A percentile compares a stretch with the other conserved stretches of the same genome.
Evolutionary conservation across 2,797 vertebrate genomes (phyloP).

Genomic region (Hypotaenidia philippensis): DNA sequence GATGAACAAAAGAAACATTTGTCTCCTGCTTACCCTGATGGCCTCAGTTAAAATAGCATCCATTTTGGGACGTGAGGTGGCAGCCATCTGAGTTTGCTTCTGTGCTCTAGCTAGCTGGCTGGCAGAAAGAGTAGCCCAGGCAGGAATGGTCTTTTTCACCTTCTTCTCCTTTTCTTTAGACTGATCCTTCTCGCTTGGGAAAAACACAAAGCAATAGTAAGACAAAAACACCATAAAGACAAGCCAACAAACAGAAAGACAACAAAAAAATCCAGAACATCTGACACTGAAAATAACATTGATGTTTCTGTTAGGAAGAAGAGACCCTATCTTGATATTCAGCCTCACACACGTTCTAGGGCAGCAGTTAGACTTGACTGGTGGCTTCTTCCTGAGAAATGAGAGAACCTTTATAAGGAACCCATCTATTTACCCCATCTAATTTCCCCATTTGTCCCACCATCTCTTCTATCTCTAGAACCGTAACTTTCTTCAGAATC

Average conservation of each 20-base stretch:
- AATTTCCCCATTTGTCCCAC: not conserved
- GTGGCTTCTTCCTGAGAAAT: not conserved
- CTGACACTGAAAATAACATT: not conserved
- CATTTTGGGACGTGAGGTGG: constrained; percentile 91
- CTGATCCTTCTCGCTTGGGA: constrained; percentile 85
- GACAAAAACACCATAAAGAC: not conserved
- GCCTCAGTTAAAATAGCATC: constrained; percentile 96
- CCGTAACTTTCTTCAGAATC: not conserved
- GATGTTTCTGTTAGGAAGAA: not conserved
- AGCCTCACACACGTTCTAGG: not conserved
- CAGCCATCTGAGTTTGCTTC: constrained; percentile 85
- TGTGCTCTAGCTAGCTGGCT: constrained; percentile 91
- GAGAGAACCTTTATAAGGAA: not conserved
- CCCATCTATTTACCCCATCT: too few relatives aligned
- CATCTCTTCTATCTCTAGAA: not conserved
- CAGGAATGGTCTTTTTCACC: constrained; percentile 95
- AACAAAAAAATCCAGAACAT: not conserved
- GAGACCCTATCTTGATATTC: not conserved
- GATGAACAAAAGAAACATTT: not conserved
- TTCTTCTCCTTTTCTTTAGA: constrained; percentile 93
- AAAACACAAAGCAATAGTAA: not conserved
- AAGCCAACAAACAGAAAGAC: not conserved
- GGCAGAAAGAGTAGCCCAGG: constrained; percentile 93
- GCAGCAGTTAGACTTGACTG: not conserved
- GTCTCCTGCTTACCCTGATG: constrained; percentile 84